Percentiles rank a stretch among this genome's conserved stretches.
Conservation (phyloP, 1,140 invertebrate genomes). For the Bursaphelenchus mucronatus region DNA sequence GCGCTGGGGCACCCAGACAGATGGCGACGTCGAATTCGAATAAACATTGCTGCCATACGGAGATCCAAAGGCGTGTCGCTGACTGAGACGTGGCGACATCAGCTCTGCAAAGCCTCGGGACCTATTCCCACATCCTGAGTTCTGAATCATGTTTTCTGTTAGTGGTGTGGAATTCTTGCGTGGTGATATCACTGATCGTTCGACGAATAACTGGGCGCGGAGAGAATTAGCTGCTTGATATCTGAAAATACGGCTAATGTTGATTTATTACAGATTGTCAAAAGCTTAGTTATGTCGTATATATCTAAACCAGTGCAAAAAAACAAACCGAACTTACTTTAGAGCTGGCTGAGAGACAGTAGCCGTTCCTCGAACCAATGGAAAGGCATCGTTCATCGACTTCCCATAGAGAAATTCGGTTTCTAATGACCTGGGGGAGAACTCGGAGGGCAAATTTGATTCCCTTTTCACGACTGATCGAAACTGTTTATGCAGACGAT, state of each 20-base stretch:
- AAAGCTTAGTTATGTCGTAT: background rate
- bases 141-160: background rate
- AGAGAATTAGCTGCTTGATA: conserved; percentile 29
- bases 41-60: background rate
- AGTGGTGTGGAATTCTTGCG: conserved; percentile 27
- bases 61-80: conserved; percentile 19
- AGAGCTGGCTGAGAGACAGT: conserved; percentile 8
- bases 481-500: conserved; percentile 29
- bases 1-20: conserved; percentile 16
- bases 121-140: background rate
- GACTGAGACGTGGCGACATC: conserved; percentile 24
- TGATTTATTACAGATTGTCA: background rate
- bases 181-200: conserved; percentile 23
- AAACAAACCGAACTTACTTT: conserved; percentile 23
- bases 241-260: conserved; percentile 14
- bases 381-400: background rate
- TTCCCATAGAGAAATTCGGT: background rate
- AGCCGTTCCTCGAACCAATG: background rate
- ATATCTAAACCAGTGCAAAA: conserved; percentile 3
- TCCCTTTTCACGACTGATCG: conserved; percentile 3
- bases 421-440: too few relatives aligned
- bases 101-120: conserved; percentile 8
- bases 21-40: conserved; percentile 18
- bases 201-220: conserved; percentile 26
- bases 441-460: background rate